Conservation (phyloP, 2,888 invertebrate species). For the Drosophila longiperda region DNA sequence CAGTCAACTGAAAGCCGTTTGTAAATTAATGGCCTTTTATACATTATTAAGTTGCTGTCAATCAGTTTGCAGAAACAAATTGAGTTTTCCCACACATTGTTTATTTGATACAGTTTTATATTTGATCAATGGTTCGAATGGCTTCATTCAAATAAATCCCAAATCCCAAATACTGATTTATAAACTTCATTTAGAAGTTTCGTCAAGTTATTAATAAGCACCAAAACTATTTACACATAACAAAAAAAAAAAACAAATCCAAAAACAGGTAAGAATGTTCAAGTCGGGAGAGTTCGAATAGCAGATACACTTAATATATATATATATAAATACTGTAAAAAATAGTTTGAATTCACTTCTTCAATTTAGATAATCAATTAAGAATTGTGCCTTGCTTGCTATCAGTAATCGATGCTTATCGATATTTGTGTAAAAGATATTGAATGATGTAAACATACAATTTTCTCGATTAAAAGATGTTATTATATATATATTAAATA, state of each 20-base stretch:
- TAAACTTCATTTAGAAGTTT: neutral
- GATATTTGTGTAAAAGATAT: neutral
- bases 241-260: neutral
- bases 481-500: neutral
- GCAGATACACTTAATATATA: neutral
- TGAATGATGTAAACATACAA: neutral
- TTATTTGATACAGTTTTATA: neutral
- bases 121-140: neutral
- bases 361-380: neutral
- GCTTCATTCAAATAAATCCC: neutral
- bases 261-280: neutral
- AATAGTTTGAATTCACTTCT: no score
- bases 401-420: neutral
- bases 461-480: neutral
- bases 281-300: neutral
- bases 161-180: conserved; percentile 1
- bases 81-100: neutral
- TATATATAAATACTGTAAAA: neutral
- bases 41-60: conserved; percentile 1
- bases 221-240: neutral
- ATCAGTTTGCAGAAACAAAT: neutral
- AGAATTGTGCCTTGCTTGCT: neutral
- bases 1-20: neutral
- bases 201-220: neutral
- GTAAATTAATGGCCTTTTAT: neutral